phyloP scores from a whole-genome alignment of 2,113 vertebrate genomes.

The Uropsilus gracilis region DNA sequence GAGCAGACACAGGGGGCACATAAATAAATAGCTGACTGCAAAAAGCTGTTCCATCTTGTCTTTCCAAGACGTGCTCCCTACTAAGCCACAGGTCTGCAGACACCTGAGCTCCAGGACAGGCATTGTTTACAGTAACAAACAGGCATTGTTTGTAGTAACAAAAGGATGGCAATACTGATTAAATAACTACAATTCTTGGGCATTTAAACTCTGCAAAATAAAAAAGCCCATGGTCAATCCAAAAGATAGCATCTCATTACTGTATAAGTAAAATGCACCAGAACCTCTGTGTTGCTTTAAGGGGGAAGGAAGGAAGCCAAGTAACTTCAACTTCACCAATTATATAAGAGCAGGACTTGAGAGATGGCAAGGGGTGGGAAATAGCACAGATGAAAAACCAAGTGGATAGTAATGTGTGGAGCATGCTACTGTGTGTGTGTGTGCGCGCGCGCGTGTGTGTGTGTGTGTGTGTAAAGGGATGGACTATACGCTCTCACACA shows the following conservation, averaged over 20 bases:
- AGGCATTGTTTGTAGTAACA: neutral
- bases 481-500: neutral
- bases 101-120: neutral
- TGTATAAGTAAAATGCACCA: neutral
- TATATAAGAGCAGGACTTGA: neutral
- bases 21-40: neutral
- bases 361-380: neutral
- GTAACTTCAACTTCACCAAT: neutral
- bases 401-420: neutral
- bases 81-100: neutral
- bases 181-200: neutral
- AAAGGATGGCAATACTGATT: neutral
- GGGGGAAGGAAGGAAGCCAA: neutral
- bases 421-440: neutral
- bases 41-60: neutral
- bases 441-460: neutral
- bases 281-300: neutral
- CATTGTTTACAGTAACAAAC: neutral
- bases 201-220: neutral
- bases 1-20: rapidly evolving
- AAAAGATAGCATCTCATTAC: neutral
- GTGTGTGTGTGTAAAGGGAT: neutral
- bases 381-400: neutral
- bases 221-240: neutral
- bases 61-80: neutral